Base-by-base conservation (phyloP, 2,797 vertebrate species). In the Sylvilagus floridanus region DNA sequence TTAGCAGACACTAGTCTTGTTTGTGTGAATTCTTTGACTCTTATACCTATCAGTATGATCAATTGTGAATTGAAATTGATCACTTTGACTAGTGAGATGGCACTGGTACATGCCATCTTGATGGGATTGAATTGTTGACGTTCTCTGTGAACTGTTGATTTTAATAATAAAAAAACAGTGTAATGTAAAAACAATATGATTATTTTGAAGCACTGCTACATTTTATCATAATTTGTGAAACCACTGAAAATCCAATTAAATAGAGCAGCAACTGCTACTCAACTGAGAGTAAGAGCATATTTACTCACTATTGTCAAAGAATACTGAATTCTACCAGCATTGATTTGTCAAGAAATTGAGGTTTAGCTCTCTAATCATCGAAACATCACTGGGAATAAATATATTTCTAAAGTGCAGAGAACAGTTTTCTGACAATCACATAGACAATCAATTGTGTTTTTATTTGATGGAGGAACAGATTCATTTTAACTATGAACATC, bases 171-270 rank as follows among this genome's bases (percentile, higher is more conserved):
- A 14, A 32, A 7, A n/a, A 62, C 8, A 21, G 32, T 8, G 24
- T 66, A 17, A 62, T 14, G 32, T 17, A 89, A 83, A 66, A 66
- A 42, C 22, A 81, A 14, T 37, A 88, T 9, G 8, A 47, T 17
- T 42, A 11, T 81, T 19, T 73, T 93, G 30, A 65, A 94, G 17
- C 37, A 86, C 32, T 72, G 3, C 86, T 82, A 19, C 0, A 68
- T 92, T 92, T 91, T 71, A 37, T 66, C 85, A 72, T 77, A 85
- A 89, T 73, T 83, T 60, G 9, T 86, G 16, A 95, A 83, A 66
- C 73, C 26, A 68, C 21, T 86, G 26, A 85, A 91, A 89, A 77
- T 60, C 4, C 14, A 52, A 16, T 78, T 91, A 82, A 85, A 66
- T 73, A 52, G 78, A 54, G 16, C 69, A 52, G 26, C n/a, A 93